A percentile compares a stretch with the other conserved stretches of the same genome.
Evolutionary conservation across 2,113 vertebrate genomes (phyloP).

Genomic region (Meleagris gallopavo): DNA sequence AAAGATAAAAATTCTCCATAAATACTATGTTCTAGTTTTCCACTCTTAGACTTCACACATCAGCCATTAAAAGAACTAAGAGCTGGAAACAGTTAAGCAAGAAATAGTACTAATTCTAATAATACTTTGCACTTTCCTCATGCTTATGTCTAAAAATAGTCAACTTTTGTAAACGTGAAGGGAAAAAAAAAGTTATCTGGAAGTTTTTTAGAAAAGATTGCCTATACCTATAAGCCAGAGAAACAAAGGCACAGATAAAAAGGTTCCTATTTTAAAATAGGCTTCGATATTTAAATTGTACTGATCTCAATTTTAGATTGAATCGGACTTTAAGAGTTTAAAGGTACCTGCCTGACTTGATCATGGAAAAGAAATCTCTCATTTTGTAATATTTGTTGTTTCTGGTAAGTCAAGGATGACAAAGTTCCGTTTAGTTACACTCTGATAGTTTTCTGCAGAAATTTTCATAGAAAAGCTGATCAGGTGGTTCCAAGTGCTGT

Average conservation of each 20-base stretch:
- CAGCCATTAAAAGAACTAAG: slow-evolving; percentile 20
- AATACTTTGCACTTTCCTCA: not conserved
- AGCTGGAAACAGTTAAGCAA: not conserved
- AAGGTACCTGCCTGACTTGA: not conserved
- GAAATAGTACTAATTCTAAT: slow-evolving; percentile 5
- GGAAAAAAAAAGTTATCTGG: not conserved
- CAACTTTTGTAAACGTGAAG: not conserved
- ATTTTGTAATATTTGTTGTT: not conserved
- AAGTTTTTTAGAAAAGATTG: not conserved
- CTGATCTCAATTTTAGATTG: not conserved
- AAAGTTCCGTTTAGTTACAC: not conserved
- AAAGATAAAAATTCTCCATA: slow-evolving; percentile 30
- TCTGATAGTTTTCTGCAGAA: not conserved
- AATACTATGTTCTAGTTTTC: slow-evolving; percentile 25
- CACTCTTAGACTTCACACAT: slow-evolving; percentile 5
- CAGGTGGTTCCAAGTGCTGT: not conserved
- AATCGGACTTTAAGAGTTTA: not conserved
- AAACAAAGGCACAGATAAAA: not conserved
- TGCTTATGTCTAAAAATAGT: not conserved
- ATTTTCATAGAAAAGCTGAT: not conserved
- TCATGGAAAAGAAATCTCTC: not conserved
- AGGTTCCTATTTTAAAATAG: not conserved
- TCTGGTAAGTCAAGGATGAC: not conserved
- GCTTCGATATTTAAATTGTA: not conserved
- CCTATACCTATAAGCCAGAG: not conserved